A percentile compares a stretch with the other conserved stretches of the same genome.
These are phyloP conservation scores for Drosophila pseudotalamancana DNA, from an alignment of 2,888 invertebrate genomes.

Conservation along the genomic window DNA sequence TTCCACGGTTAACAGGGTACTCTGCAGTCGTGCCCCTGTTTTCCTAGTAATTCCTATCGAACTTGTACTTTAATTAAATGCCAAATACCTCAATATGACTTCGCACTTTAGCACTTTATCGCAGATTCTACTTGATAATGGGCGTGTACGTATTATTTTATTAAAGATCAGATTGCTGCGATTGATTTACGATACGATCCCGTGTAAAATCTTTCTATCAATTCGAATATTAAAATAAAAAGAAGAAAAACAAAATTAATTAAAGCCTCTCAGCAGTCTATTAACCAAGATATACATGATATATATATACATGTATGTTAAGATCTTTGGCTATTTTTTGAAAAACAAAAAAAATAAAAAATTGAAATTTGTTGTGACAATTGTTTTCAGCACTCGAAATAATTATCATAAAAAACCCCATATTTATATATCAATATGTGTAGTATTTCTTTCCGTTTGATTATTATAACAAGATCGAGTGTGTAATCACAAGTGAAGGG, in stretches of 20 bases:
- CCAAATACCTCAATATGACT: slow-evolving; percentile 27
- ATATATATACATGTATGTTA: background rate
- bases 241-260: background rate
- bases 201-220: slow-evolving; percentile 35
- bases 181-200: slow-evolving; percentile 52
- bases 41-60: background rate
- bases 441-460: slow-evolving; percentile 57
- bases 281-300: slow-evolving; percentile 14
- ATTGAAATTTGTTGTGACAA: slow-evolving; percentile 37
- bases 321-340: background rate
- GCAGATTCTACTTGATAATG: slow-evolving; percentile 26
- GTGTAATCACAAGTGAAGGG: slow-evolving; percentile 62
- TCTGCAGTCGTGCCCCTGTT: background rate
- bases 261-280: background rate
- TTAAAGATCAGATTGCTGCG: slow-evolving; percentile 41
- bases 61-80: slow-evolving; percentile 29
- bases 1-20: slow-evolving; percentile 23
- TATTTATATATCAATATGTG: slow-evolving; percentile 55
- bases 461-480: slow-evolving; percentile 70
- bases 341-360: background rate
- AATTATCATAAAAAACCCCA: slow-evolving; percentile 71
- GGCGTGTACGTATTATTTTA: slow-evolving; percentile 48
- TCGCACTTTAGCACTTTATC: slow-evolving; percentile 15
- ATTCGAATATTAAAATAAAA: background rate
- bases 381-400: slow-evolving; percentile 71